Evolutionary conservation across 2,888 invertebrate species (phyloP).

Genomic region (Aporophyla nigra): DNA sequence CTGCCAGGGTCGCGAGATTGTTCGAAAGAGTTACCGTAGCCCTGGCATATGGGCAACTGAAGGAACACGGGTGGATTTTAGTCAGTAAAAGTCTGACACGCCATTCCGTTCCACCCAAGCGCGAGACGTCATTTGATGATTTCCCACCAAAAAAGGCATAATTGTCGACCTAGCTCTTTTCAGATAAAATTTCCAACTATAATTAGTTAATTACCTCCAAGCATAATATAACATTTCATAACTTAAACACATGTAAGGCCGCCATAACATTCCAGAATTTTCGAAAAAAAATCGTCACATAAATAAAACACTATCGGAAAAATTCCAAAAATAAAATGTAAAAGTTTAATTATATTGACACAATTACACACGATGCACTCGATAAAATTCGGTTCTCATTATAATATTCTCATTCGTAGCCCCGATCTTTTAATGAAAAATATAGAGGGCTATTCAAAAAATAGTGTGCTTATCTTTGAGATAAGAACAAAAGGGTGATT

Average conservation of each 20-base stretch:
- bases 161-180: too few species aligned
- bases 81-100: too few species aligned
- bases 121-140: too few species aligned
- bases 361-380: constrained; percentile 33
- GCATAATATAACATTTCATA: constrained; percentile 32
- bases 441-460: constrained; percentile 53
- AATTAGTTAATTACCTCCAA: constrained; percentile 38
- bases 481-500: constrained; percentile 37
- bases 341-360: constrained; percentile 11
- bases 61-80: too few species aligned
- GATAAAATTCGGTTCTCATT: constrained; percentile 54
- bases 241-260: constrained; percentile 31
- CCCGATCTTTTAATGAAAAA: constrained; percentile 52
- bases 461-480: constrained; percentile 30
- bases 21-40: too few species aligned
- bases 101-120: too few species aligned
- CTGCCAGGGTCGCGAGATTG: too few species aligned
- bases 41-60: too few species aligned
- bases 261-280: constrained; percentile 46
- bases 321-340: not conserved
- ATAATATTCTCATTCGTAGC: constrained; percentile 24
- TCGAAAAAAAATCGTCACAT: not conserved
- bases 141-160: too few species aligned
- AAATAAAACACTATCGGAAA: not conserved
- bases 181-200: too few species aligned